Conservation (phyloP, 92 coral and sea anemone species). For the Palythoa grandis region DNA sequence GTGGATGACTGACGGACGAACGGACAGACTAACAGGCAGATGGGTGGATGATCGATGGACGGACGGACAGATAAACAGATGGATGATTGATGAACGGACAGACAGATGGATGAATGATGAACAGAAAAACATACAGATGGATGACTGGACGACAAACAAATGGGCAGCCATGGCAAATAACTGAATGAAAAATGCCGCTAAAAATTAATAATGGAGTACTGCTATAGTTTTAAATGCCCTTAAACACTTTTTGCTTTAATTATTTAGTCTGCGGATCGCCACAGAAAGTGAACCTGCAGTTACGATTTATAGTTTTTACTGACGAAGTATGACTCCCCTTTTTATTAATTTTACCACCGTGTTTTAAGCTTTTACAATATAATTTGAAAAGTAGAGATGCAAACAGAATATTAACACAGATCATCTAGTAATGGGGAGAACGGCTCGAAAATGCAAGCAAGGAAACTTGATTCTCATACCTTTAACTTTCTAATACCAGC, state of each 20-base stretch:
- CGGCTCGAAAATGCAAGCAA: neutral
- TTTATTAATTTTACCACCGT: too few relatives aligned
- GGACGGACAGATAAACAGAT: neutral
- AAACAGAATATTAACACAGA: too few relatives aligned
- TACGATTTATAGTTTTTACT: too few relatives aligned
- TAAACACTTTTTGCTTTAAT: too few relatives aligned
- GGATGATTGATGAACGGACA: neutral
- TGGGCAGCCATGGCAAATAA: neutral
- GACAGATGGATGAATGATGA: neutral
- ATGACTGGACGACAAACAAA: neutral
- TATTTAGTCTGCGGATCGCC: too few relatives aligned
- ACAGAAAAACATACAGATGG: neutral
- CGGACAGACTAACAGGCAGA: neutral
- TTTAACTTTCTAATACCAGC: conserved; percentile 94
- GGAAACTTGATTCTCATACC: conserved; percentile 52
- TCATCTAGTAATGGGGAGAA: too few relatives aligned
- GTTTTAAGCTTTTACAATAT: too few relatives aligned
- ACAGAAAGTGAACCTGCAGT: too few relatives aligned
- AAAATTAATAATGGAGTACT: neutral
- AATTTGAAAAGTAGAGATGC: too few relatives aligned
- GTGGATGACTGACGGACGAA: neutral
- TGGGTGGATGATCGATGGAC: neutral
- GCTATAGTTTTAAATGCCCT: too few relatives aligned
- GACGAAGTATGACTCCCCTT: too few relatives aligned
- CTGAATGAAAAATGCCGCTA: neutral